Evolutionary conservation across 2,113 vertebrate genomes (phyloP).

Genomic region (Daboia siamensis): DNA sequence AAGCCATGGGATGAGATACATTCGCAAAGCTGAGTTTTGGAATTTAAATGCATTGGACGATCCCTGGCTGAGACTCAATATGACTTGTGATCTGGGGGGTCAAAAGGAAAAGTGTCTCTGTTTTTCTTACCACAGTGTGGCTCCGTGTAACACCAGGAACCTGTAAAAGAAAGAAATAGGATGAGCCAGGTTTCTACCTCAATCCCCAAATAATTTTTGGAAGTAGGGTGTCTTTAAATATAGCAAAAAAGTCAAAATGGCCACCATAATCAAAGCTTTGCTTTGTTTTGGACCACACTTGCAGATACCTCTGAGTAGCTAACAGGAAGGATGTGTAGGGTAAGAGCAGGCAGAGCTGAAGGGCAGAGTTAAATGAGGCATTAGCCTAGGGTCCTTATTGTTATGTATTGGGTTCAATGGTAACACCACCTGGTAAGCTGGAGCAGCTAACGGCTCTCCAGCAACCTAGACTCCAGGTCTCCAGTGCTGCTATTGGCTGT

Average conservation of each 20-base stretch:
- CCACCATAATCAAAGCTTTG: background rate
- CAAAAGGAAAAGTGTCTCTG: background rate
- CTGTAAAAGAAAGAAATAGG: background rate
- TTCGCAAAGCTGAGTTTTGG: background rate
- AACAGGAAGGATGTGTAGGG: background rate
- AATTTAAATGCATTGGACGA: background rate
- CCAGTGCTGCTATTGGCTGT: no score
- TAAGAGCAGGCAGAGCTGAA: background rate
- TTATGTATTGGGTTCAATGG: no score
- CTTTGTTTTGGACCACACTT: background rate
- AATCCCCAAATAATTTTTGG: background rate
- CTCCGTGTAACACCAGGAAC: conserved; percentile 5
- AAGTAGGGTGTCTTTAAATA: background rate
- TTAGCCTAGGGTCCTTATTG: background rate
- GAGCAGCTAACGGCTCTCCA: no score
- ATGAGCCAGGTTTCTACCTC: no score
- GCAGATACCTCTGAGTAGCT: background rate
- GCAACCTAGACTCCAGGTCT: no score
- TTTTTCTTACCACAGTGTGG: conserved; percentile 1
- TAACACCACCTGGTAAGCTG: no score
- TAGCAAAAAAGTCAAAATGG: background rate
- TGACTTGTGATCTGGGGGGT: background rate
- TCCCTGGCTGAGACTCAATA: background rate
- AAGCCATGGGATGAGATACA: background rate
- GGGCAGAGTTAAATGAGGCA: background rate